A percentile compares a stretch with the other conserved stretches of the same genome.
phyloP scores from a whole-genome alignment of 2,113 vertebrate species.

The Charina bottae region DNA sequence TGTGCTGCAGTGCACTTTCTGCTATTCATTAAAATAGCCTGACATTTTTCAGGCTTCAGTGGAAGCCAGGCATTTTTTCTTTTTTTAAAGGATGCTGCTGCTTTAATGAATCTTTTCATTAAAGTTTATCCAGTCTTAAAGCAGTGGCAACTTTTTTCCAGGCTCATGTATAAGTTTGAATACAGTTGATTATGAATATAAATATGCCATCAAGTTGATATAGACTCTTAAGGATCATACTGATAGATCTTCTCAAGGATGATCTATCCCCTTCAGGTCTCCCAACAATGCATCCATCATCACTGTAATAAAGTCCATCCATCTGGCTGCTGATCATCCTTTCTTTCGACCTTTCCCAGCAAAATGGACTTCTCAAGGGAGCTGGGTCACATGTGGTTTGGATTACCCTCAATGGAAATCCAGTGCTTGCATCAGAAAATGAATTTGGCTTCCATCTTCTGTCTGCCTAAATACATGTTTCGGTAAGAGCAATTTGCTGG shows the following conservation, averaged over 20 bases:
- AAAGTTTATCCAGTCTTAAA: not conserved
- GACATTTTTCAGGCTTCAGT: not conserved
- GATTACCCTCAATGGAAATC: constrained; percentile 54
- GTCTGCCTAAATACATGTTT: constrained; percentile 34
- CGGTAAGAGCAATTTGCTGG: not conserved
- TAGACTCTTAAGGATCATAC: not conserved
- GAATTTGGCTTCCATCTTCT: constrained; percentile 55
- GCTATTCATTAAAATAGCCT: not conserved
- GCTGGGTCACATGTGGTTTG: constrained; percentile 48
- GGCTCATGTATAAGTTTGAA: not conserved
- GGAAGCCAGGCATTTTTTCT: not conserved
- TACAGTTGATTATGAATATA: not conserved
- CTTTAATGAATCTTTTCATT: not conserved
- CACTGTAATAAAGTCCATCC: not conserved
- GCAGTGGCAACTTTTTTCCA: not conserved
- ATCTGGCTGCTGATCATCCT: not conserved
- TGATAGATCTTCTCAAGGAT: not conserved
- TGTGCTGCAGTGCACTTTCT: not conserved
- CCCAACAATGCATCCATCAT: not conserved
- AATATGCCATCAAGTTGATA: not conserved
- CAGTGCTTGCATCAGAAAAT: constrained; percentile 45
- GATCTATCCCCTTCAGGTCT: not conserved
- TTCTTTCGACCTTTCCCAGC: not conserved
- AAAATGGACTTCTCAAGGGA: not conserved
- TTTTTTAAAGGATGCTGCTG: not conserved